Conservation (phyloP, 2,797 vertebrate species). For the Spheniscus humboldti region DNA sequence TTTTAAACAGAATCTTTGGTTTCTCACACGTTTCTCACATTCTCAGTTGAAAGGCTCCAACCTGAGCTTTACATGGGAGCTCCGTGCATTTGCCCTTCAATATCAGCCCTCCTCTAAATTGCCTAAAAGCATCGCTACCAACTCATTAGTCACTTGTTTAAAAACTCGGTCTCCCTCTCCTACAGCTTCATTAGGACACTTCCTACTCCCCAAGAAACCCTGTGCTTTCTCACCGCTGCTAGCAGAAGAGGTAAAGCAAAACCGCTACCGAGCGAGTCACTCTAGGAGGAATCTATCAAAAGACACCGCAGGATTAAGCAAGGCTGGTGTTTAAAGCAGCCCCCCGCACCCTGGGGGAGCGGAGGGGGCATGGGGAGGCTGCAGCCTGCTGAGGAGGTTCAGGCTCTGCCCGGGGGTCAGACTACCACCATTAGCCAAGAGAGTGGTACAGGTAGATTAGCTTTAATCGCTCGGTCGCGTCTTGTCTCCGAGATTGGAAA, state of each 20-base stretch:
- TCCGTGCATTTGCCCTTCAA: rapidly evolving
- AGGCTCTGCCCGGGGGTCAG: neutral
- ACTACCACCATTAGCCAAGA: neutral
- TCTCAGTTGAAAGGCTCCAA: neutral
- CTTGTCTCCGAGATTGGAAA: neutral
- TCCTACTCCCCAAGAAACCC: neutral
- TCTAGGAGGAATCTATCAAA: neutral
- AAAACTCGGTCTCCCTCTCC: neutral
- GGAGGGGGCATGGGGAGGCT: neutral
- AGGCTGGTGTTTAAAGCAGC: neutral
- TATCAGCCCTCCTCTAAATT: neutral
- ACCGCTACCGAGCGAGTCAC: rapidly evolving
- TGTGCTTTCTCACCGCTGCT: neutral
- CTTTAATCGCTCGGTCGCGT: neutral
- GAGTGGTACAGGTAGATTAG: neutral
- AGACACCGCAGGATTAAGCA: neutral
- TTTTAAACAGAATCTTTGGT: neutral
- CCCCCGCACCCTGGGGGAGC: rapidly evolving
- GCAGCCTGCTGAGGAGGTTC: neutral
- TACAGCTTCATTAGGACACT: neutral
- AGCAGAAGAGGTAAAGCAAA: neutral
- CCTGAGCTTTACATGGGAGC: neutral
- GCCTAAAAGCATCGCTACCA: neutral
- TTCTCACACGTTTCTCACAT: neutral
- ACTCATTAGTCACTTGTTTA: neutral